Base-by-base conservation (phyloP, 2,113 vertebrate species). In the Aepyceros melampus region DNA sequence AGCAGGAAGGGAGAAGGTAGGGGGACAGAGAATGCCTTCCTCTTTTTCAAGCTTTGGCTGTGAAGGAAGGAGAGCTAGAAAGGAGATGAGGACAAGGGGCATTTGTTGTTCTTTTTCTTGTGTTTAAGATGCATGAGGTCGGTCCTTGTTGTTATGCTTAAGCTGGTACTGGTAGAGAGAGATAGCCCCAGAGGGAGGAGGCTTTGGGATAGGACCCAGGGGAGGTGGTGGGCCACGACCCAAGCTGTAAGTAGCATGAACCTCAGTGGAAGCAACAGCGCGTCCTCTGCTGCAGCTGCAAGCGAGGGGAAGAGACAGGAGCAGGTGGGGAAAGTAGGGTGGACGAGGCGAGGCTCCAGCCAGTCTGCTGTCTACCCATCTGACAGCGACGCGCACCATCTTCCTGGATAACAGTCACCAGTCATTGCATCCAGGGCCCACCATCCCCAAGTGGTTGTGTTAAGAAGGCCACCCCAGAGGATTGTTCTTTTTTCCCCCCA, bases 341-440 rank as follows among this genome's bases (percentile, higher is more conserved):
- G 64, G 12, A 21, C 2, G 0, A 40, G 0, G n/a, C 12, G 4
- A 36, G 76, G 9, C 74, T 8, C 5, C 0, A 13, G 62, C 36
- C 1, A 0, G 27, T 47, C 31, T 10, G 45, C 15, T 4, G 19
- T 31, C 25, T 29, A 13, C 15, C n/a, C 55, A 83, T 13, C 55
- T 27, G 2, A 19, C 6, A 58, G 64, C 27, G 64, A 84, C 4
- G 0, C 0, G 1, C 2, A 6, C 15, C 76, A 29, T 43, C 56
- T 53, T 55, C 31, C 36, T 17, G 64, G 78, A 49, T 23, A 27
- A 56, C 45, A 55, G 84, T 55, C 21, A 23, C 76, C 76, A 33
- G 33, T 21, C 43, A 5, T 6, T 10, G 21, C 16, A 1, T 56
- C 49, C 53, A 56, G 25, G 36, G 33, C 6, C 21, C 21, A 19